phyloP scores from a whole-genome alignment of 2,113 vertebrate genomes.

The Telmatochromis sp. region DNA sequence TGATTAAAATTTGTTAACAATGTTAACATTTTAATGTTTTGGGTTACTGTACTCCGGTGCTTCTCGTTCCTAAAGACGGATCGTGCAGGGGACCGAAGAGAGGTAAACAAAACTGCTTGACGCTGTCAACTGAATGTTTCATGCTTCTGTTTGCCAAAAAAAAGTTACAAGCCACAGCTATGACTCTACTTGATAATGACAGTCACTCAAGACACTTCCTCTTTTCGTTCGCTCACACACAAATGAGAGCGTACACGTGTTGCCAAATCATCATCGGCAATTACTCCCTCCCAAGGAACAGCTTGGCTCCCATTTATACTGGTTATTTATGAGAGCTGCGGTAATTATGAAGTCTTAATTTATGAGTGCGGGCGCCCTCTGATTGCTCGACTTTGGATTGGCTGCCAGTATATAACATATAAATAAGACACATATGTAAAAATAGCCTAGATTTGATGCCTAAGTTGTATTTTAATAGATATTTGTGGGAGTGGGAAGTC shows the following conservation, averaged over 20 bases:
- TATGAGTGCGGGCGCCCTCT: not conserved
- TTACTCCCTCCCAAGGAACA: not conserved
- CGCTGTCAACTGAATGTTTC: not conserved
- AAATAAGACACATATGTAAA: not conserved
- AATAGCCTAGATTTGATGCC: not conserved
- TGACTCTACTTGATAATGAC: not conserved
- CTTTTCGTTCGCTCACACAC: not conserved
- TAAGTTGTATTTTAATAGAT: not conserved
- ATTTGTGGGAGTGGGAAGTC: not conserved
- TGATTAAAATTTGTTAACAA: slow-evolving; percentile 49
- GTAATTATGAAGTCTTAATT: not conserved
- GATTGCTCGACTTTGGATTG: not conserved
- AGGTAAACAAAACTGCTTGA: not conserved
- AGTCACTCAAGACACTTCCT: not conserved
- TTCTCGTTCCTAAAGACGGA: not conserved
- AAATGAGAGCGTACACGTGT: not conserved
- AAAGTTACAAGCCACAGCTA: not conserved
- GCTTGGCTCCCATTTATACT: not conserved
- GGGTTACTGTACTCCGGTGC: slow-evolving; percentile 14
- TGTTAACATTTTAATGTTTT: slow-evolving; percentile 36
- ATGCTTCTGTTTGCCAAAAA: not conserved
- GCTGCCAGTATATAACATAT: not conserved
- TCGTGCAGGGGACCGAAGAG: not conserved
- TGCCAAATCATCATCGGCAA: not conserved
- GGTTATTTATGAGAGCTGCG: not conserved